Conservation (phyloP, 2,888 invertebrate genomes). For the Portevinia maculata region DNA sequence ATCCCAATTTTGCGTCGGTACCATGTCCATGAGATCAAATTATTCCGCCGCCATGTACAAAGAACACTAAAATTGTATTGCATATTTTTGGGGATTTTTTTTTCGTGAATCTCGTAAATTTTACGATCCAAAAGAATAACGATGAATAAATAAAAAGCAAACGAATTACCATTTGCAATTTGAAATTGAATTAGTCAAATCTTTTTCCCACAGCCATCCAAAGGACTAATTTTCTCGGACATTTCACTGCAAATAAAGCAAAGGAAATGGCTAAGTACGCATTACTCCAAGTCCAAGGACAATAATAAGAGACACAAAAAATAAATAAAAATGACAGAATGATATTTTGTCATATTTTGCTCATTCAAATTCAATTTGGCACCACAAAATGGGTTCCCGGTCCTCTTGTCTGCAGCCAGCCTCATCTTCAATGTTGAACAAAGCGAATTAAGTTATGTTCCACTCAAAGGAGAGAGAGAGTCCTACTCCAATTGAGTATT, state of each 20-base stretch:
- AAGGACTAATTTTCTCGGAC: constrained; percentile 60
- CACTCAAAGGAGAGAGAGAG: constrained; percentile 3
- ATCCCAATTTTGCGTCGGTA: not conserved
- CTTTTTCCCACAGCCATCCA: constrained; percentile 15
- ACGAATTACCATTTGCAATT: constrained; percentile 39
- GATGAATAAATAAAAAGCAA: not conserved
- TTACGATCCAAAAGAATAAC: constrained; percentile 30
- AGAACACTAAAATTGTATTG: constrained; percentile 45
- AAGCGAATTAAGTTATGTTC: constrained; percentile 68
- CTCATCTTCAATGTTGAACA: constrained; percentile 34
- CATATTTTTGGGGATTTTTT: constrained; percentile 38
- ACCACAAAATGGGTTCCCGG: constrained; percentile 40
- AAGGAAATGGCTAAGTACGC: constrained; percentile 36
- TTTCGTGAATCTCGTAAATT: constrained; percentile 42
- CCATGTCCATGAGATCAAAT: constrained; percentile 10
- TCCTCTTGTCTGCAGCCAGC: not conserved
- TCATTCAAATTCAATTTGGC: constrained; percentile 69
- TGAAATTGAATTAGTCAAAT: constrained; percentile 57
- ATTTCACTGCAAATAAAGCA: constrained; percentile 34
- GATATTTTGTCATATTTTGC: constrained; percentile 70
- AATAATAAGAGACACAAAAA: constrained; percentile 23
- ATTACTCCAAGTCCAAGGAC: constrained; percentile 28
- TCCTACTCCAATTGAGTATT: constrained; percentile 63
- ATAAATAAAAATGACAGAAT: constrained; percentile 45
- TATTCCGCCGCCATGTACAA: no score